Percentiles rank a stretch among this genome's conserved stretches.
phyloP scores from a whole-genome alignment of 2,797 vertebrate genomes.

The Notolabrus celidotus region DNA sequence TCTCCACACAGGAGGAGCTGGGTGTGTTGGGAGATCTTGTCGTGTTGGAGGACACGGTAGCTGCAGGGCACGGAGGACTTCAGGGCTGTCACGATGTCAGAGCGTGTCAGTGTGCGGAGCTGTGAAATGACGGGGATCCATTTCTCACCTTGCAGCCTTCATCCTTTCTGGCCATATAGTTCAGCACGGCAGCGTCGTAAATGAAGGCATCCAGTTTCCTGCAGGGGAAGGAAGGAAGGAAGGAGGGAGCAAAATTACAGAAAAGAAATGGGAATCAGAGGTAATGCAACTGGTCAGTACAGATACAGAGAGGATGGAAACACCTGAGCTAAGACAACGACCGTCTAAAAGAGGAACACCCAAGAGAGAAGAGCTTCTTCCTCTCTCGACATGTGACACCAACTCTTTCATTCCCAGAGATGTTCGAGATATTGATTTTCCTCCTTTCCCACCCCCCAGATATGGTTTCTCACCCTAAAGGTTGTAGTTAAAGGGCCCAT shows the following conservation, averaged over 20 bases:
- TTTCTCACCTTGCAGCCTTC: slow-evolving; percentile 91
- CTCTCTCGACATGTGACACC: neutral
- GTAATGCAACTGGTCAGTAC: slow-evolving; percentile 1
- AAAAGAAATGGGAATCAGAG: slow-evolving; percentile 38
- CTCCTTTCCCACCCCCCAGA: no score
- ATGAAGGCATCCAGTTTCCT: slow-evolving; percentile 96
- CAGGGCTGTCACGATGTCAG: neutral
- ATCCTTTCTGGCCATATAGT: slow-evolving; percentile 95
- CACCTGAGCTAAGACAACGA: slow-evolving; percentile 7
- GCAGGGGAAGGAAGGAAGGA: slow-evolving; percentile 28
- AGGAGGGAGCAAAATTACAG: slow-evolving; percentile 27
- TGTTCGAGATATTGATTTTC: no score
- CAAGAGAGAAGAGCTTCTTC: slow-evolving; percentile 3
- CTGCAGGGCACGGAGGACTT: neutral
- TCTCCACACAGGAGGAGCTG: neutral
- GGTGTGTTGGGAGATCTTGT: no score
- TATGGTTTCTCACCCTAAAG: no score
- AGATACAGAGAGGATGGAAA: slow-evolving; percentile 25
- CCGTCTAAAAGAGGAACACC: no score
- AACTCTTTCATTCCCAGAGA: no score
- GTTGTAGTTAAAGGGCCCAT: no score
- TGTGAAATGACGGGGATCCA: neutral
- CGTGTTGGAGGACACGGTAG: neutral
- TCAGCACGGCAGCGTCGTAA: slow-evolving; percentile 93
- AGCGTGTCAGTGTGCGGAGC: slow-evolving; percentile 10